A percentile compares a stretch with the other conserved stretches of the same genome.
phyloP scores from a whole-genome alignment of 2,113 vertebrate species.

The Falcunculus frontatus region DNA sequence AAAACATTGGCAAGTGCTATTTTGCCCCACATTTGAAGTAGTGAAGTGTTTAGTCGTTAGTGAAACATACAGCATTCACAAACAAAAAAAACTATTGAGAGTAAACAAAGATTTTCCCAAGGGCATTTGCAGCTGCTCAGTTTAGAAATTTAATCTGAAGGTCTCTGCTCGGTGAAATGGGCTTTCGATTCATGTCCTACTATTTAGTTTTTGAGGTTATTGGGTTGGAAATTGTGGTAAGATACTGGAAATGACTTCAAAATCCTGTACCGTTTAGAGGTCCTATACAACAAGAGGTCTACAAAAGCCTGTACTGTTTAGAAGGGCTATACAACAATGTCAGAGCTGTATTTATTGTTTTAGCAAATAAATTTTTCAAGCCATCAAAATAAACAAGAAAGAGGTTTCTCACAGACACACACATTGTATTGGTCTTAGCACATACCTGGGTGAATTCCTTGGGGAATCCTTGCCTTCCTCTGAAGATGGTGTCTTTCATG shows the following conservation, averaged over 20 bases:
- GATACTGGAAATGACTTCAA: background rate
- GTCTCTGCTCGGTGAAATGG: background rate
- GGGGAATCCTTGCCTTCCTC: constrained; percentile 18
- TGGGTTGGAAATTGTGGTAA: background rate
- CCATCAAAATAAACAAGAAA: background rate
- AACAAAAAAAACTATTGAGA: background rate
- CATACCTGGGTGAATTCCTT: background rate
- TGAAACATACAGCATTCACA: background rate
- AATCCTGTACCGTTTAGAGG: background rate
- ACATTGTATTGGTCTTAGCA: background rate
- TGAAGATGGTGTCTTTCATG: background rate
- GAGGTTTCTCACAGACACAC: background rate
- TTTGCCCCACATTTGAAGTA: background rate
- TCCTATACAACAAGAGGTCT: background rate
- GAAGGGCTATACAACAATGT: background rate
- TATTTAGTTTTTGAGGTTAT: background rate
- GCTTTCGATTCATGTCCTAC: background rate
- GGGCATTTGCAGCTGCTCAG: background rate
- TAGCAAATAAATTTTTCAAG: background rate
- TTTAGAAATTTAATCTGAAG: background rate
- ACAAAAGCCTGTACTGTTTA: background rate
- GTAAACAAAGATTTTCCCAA: background rate
- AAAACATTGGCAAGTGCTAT: background rate
- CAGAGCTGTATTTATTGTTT: background rate
- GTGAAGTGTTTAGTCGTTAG: background rate